Evolutionary conservation across 2,888 invertebrate genomes (phyloP), one percentile per base, ranked within the genome.

Genomic region (Hoplodrina blanda): DNA sequence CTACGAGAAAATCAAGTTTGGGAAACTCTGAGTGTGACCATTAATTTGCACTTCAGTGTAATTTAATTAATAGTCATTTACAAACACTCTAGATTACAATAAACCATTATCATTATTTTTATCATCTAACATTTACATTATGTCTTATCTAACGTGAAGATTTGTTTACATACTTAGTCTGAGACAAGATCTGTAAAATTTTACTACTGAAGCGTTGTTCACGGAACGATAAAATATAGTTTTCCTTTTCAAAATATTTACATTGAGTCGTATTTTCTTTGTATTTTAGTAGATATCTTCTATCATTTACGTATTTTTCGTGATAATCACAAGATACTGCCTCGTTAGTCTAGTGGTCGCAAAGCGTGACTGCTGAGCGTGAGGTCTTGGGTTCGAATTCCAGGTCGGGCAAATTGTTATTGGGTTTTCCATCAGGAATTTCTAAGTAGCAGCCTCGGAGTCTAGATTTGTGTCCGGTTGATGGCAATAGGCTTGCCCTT

Each of bases 31-130:
- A n/a, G n/a, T n/a, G n/a, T n/a, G n/a, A n/a, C n/a, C n/a, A n/a
- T 37, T 37, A 37, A 8, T 37, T 37, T 37, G 37, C 8, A 37
- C 37, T 37, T 8, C 8, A 37, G 37, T 8, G 37, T 37, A 8
- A 37, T 33, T 33, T 33, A 33, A 1, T 33, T 37, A 25, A 25
- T 2, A 50, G 60, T 57, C 17, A 71, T 44, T 46, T 46, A 55
- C 10, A 25, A 53, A 76, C 30, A 62, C 61, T 37, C 33, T 30
- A 62, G 67, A 64, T 72, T 80, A 72, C 25, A 66, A 59, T 67
- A 72, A 62, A 64, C 52, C 44, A 62, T 50, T 72, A 80, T 72
- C 57, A 72, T 54, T 60, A 72, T 57, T 46, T 60, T 80, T 80
- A 76, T 78, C 80, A 41, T 52, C 30, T 44, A 41, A 64, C 52